These are phyloP conservation scores for Apoda limacodes DNA, from an alignment of 2,888 invertebrate species.

Conservation along the genomic window DNA sequence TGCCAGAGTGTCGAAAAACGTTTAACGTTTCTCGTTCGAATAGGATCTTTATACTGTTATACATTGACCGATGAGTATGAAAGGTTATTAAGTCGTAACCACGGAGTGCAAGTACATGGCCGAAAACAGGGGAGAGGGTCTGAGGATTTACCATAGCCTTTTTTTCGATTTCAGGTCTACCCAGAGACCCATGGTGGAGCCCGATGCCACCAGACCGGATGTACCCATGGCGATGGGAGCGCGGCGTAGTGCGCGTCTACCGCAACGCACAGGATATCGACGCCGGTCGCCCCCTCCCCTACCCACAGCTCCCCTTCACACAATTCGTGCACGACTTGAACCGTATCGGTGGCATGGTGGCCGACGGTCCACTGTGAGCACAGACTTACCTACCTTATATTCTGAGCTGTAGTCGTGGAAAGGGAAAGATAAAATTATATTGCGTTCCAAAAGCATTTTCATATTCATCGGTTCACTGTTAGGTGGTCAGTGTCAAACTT, in stretches of 20 bases:
- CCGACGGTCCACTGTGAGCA: constrained; percentile 93
- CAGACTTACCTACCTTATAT: background rate
- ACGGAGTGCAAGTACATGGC: no score
- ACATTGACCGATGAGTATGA: no score
- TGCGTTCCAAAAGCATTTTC: no score
- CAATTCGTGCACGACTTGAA: constrained; percentile 87
- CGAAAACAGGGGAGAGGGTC: no score
- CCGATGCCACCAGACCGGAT: constrained; percentile 75
- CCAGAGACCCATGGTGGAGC: constrained; percentile 84
- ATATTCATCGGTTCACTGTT: no score
- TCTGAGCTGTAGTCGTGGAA: background rate
- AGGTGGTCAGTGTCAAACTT: no score
- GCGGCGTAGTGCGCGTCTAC: constrained; percentile 84
- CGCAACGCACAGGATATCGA: constrained; percentile 64
- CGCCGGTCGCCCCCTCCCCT: constrained; percentile 70
- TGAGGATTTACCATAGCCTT: no score
- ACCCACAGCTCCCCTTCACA: constrained; percentile 76
- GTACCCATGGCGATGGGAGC: constrained; percentile 75
- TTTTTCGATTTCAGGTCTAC: background rate
- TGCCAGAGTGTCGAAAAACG: no score
- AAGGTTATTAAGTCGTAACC: no score
- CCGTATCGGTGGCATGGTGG: constrained; percentile 87
- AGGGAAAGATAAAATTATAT: no score
- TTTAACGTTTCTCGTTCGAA: no score
- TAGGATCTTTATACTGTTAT: no score